phyloP scores from a whole-genome alignment of 23 tunicate genomes.

The Clavelina lepadiformis region DNA sequence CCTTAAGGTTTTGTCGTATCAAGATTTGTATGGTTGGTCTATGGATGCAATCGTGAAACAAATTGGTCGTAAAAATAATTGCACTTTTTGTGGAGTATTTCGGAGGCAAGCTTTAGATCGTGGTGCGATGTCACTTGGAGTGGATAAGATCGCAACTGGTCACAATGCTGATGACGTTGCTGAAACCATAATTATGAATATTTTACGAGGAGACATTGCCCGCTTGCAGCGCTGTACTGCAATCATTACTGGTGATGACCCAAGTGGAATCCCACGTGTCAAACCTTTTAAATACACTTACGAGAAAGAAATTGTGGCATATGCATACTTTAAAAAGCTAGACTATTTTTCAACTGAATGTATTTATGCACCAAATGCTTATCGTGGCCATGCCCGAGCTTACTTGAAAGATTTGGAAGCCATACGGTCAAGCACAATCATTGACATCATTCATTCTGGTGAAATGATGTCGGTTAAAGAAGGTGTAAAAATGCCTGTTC shows the following conservation, averaged over 20 bases:
- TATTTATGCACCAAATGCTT: slow-evolving; percentile 94
- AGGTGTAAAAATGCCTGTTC: slow-evolving; percentile 76
- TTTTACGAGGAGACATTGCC: slow-evolving; percentile 91
- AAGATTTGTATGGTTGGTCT: slow-evolving; percentile 94
- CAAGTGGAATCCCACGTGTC: slow-evolving; percentile 95
- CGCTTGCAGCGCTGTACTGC: slow-evolving; percentile 91
- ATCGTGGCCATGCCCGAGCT: slow-evolving; percentile 91
- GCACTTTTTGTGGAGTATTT: slow-evolving; percentile 99
- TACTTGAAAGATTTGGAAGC: slow-evolving; percentile 90
- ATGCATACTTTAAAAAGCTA: slow-evolving; percentile 89
- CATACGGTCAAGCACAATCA: slow-evolving; percentile 81
- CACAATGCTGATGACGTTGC: slow-evolving; percentile 99
- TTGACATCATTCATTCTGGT: slow-evolving; percentile 92
- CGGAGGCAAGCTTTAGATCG: slow-evolving; percentile 94
- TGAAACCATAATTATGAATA: slow-evolving; percentile 93
- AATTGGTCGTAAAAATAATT: slow-evolving; percentile 87
- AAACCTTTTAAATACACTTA: slow-evolving; percentile 96
- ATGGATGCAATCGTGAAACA: slow-evolving; percentile 94
- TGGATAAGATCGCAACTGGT: slow-evolving; percentile 90
- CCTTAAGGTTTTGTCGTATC: slow-evolving; percentile 73
- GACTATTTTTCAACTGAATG: slow-evolving; percentile 98
- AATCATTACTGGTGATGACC: slow-evolving; percentile 84
- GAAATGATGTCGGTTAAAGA: slow-evolving; percentile 79
- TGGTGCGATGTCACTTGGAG: slow-evolving; percentile 78
- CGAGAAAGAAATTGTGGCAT: slow-evolving; percentile 96